phyloP scores from a whole-genome alignment of 2,888 invertebrate species.

The Athalia circularis region DNA sequence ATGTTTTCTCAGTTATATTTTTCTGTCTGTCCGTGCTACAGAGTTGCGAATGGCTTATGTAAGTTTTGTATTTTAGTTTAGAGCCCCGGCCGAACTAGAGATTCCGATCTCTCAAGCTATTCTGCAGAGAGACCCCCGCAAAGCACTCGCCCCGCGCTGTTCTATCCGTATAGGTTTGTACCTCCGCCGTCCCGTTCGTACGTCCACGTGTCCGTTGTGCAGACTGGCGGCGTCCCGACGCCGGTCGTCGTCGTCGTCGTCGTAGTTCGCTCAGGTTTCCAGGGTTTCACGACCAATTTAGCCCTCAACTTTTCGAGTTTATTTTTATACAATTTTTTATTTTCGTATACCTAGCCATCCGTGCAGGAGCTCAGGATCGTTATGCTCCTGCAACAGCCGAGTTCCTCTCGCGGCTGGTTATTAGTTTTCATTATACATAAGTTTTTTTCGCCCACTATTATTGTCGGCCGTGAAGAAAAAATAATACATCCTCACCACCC shows the following conservation, averaged over 20 bases:
- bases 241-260: neutral
- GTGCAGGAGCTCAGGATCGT: constrained; percentile 7
- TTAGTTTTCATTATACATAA: too few relatives aligned
- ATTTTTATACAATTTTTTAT: constrained; percentile 44
- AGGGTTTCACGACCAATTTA: constrained; percentile 43
- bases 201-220: neutral
- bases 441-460: too few relatives aligned
- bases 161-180: neutral
- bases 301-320: constrained; percentile 11
- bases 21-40: neutral
- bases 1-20: neutral
- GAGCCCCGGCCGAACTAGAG: constrained; percentile 45
- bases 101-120: constrained; percentile 26
- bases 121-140: constrained; percentile 18
- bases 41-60: constrained; percentile 42
- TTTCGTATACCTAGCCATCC: constrained; percentile 23
- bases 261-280: constrained; percentile 6
- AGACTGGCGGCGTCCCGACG: neutral
- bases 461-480: too few relatives aligned
- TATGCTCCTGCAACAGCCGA: neutral
- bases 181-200: neutral
- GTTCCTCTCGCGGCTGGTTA: neutral
- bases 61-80: constrained; percentile 48
- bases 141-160: constrained; percentile 25
- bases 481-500: too few relatives aligned